These are phyloP conservation scores for Acanthococcus lagerstroemiae DNA, from an alignment of 2,888 invertebrate species.

Conservation along the genomic window DNA sequence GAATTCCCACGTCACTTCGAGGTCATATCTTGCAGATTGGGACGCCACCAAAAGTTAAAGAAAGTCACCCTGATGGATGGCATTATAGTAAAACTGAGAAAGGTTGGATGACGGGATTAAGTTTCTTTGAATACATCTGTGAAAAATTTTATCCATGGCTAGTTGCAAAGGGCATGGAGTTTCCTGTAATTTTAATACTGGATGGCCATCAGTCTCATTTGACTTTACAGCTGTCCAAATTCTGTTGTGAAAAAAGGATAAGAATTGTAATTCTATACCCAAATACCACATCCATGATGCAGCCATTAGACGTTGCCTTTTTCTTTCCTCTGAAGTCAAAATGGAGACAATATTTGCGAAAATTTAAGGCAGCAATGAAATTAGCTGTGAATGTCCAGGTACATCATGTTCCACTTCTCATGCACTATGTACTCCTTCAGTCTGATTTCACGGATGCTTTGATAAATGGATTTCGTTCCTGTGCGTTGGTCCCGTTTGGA, in stretches of 20 bases:
- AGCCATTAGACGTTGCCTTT: conserved; percentile 36
- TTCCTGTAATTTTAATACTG: conserved; percentile 39
- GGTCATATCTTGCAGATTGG: no score
- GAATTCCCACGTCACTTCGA: no score
- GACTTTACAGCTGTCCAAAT: conserved; percentile 33
- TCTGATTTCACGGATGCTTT: background rate
- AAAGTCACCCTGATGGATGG: background rate
- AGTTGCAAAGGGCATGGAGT: background rate
- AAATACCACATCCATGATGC: conserved; percentile 36
- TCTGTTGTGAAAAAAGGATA: conserved; percentile 34
- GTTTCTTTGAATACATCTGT: background rate
- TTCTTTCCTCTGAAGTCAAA: conserved; percentile 34
- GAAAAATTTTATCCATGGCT: background rate
- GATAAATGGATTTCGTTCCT: background rate
- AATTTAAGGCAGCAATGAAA: conserved; percentile 6
- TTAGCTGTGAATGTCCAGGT: background rate
- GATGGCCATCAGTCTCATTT: conserved; percentile 42
- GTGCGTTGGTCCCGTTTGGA: background rate
- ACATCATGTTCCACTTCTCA: background rate
- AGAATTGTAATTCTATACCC: conserved; percentile 35
- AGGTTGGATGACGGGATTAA: background rate
- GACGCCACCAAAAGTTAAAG: background rate
- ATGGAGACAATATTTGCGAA: conserved; percentile 34
- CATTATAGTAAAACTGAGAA: background rate
- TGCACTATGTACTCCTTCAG: background rate